Evolutionary conservation across 2,888 invertebrate species (phyloP).

Genomic region (Hoplodrina blanda): DNA sequence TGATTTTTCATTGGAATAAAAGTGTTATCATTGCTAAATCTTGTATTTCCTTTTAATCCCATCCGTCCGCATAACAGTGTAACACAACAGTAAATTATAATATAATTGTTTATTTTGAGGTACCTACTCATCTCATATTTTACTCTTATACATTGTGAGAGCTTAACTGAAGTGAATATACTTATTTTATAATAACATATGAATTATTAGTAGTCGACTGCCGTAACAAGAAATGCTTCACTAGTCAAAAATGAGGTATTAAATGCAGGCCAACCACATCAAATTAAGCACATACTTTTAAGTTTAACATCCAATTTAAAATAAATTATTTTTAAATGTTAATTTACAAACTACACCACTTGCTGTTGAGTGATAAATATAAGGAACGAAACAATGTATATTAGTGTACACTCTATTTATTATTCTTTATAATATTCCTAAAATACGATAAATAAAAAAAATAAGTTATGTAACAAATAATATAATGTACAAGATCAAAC

Average conservation of each 20-base stretch:
- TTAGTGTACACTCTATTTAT: conserved; percentile 74
- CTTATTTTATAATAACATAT: conserved; percentile 4
- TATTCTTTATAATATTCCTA: conserved; percentile 78
- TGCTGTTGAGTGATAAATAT: conserved; percentile 47
- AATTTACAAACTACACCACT: conserved; percentile 47
- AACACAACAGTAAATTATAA: conserved; percentile 33
- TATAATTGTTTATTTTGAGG: conserved; percentile 19
- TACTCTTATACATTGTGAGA: conserved; percentile 5
- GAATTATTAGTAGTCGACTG: background rate
- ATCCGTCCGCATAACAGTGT: conserved; percentile 34
- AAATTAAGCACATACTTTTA: conserved; percentile 31
- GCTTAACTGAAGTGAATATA: conserved; percentile 1
- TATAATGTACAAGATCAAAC: conserved; percentile 78
- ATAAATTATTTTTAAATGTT: conserved; percentile 12
- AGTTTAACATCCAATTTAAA: conserved; percentile 27
- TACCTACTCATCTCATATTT: conserved; percentile 8
- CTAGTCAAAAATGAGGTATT: conserved; percentile 41
- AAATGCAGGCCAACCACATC: conserved; percentile 46
- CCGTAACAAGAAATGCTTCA: conserved; percentile 29
- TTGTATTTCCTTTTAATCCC: conserved; percentile 50
- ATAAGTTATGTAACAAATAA: conserved; percentile 79
- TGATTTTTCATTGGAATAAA: conserved; percentile 68
- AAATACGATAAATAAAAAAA: conserved; percentile 82
- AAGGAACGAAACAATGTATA: conserved; percentile 58
- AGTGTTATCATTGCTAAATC: conserved; percentile 58